These are phyloP conservation scores for Panopea generosa DNA, from an alignment of 2,888 invertebrate genomes.

Conservation along the genomic window DNA sequence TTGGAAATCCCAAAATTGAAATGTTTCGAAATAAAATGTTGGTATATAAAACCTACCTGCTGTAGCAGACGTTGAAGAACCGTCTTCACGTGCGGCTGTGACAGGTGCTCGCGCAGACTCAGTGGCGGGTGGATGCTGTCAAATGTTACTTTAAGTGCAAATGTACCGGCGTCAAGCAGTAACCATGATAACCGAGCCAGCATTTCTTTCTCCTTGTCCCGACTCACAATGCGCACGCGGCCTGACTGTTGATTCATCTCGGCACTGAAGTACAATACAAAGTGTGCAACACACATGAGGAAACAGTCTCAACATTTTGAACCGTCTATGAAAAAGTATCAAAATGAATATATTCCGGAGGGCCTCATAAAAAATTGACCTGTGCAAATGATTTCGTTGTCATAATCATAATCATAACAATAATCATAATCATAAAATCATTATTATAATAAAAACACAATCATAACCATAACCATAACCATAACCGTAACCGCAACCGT, in stretches of 20 bases:
- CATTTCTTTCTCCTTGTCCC: conserved; percentile 72
- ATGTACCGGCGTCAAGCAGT: conserved; percentile 76
- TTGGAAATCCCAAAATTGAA: too few relatives aligned
- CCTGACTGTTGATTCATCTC: conserved; percentile 68
- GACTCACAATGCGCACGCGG: conserved; percentile 57
- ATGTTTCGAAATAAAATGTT: too few relatives aligned
- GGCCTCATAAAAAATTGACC: too few relatives aligned
- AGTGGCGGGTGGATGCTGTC: conserved; percentile 78
- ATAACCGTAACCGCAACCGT: too few relatives aligned
- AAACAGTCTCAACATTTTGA: background rate
- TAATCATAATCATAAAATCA: too few relatives aligned
- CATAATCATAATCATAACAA: too few relatives aligned
- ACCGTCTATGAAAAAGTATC: too few relatives aligned
- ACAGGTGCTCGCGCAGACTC: conserved; percentile 71
- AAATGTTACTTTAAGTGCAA: conserved; percentile 71
- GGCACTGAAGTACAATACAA: conserved; percentile 63
- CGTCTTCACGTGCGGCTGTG: conserved; percentile 71
- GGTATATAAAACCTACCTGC: too few relatives aligned
- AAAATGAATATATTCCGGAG: too few relatives aligned
- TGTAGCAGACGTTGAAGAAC: conserved; percentile 67
- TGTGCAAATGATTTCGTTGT: too few relatives aligned
- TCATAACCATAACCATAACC: too few relatives aligned
- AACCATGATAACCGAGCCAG: conserved; percentile 76
- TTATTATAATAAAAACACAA: too few relatives aligned
- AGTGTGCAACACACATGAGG: background rate